Percentiles rank a stretch among this genome's conserved stretches.
Conservation (phyloP, 2,113 vertebrate species). For the Sakesphorus luctuosus region DNA sequence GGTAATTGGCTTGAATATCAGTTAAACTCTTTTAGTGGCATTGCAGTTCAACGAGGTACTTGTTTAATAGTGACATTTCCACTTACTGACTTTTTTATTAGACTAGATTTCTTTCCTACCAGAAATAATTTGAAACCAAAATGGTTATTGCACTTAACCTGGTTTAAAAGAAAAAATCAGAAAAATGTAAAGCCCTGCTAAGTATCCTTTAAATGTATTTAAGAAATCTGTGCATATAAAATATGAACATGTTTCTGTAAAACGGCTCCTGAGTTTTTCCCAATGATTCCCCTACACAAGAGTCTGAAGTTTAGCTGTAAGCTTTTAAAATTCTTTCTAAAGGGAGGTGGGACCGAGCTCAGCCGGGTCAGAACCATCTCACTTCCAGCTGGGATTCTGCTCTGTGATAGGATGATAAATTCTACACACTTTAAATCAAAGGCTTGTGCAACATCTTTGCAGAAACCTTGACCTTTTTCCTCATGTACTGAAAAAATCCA, state of each 20-base stretch:
- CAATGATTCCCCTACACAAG: not conserved
- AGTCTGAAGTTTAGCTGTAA: not conserved
- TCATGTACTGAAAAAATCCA: not conserved
- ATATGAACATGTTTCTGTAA: not conserved
- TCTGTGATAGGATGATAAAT: not conserved
- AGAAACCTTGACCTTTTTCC: constrained; percentile 49
- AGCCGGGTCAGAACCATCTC: not conserved
- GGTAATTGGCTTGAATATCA: not conserved
- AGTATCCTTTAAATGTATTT: not conserved
- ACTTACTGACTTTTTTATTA: not conserved
- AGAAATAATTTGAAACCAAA: not conserved
- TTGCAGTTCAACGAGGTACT: constrained; percentile 6
- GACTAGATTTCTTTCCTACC: not conserved
- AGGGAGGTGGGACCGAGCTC: not conserved
- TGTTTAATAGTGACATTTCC: constrained; percentile 1
- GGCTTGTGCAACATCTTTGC: constrained; percentile 56
- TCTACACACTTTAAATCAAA: constrained; percentile 40
- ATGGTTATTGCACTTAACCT: not conserved
- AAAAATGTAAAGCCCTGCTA: not conserved
- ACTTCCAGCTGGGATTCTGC: not conserved
- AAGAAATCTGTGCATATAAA: constrained; percentile 23
- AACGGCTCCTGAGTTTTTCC: not conserved
- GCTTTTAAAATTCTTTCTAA: not conserved
- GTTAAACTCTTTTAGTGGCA: not conserved
- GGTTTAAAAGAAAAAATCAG: constrained; percentile 16